These are phyloP conservation scores for Alloplasta piceator DNA, from an alignment of 2,888 invertebrate genomes.

Conservation along the genomic window DNA sequence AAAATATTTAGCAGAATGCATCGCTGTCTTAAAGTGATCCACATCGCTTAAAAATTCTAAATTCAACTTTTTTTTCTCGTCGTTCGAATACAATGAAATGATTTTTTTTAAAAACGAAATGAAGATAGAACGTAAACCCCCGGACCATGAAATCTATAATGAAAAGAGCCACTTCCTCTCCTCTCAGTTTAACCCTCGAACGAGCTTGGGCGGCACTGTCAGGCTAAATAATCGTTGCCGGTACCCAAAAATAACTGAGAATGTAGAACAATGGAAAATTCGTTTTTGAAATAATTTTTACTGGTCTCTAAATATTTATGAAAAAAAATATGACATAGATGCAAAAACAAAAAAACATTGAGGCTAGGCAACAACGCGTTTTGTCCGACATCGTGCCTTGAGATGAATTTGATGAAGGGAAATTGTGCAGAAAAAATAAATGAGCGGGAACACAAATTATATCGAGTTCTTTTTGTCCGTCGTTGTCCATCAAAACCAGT, in stretches of 20 bases:
- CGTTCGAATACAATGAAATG: background rate
- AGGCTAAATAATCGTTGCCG: background rate
- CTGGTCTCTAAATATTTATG: background rate
- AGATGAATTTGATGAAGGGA: no score
- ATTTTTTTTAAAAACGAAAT: background rate
- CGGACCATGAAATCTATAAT: background rate
- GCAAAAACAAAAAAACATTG: constrained; percentile 1
- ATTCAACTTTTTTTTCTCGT: background rate
- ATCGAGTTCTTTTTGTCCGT: no score
- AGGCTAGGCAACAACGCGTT: no score
- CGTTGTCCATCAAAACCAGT: no score
- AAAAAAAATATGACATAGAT: constrained; percentile 2
- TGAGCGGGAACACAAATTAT: no score
- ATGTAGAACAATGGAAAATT: no score
- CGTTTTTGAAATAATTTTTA: no score
- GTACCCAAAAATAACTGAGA: no score
- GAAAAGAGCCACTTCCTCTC: constrained; percentile 38
- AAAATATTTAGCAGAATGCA: background rate
- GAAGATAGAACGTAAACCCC: background rate
- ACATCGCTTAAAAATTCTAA: background rate
- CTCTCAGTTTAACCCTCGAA: constrained; percentile 42
- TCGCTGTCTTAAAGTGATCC: constrained; percentile 1
- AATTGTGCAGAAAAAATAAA: no score
- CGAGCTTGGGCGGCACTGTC: background rate
- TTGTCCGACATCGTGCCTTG: no score